Conservation (phyloP, 2,113 vertebrate species). For the Rhineura floridana region DNA sequence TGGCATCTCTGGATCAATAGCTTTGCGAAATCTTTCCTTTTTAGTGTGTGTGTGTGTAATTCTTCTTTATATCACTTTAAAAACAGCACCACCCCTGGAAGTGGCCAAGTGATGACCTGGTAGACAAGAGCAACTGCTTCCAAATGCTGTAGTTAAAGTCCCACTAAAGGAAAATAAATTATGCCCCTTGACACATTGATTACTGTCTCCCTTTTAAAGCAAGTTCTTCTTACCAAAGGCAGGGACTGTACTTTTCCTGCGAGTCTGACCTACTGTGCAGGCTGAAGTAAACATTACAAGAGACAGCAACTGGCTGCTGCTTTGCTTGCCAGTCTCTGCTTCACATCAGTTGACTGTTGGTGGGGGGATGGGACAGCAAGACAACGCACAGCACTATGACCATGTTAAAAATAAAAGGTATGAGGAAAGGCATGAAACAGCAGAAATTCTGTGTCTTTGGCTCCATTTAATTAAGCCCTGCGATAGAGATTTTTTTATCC, state of each 20-base stretch:
- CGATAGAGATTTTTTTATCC: not conserved
- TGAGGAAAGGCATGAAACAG: not conserved
- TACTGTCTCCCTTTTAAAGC: slow-evolving; percentile 3
- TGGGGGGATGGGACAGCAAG: not conserved
- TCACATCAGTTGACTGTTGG: not conserved
- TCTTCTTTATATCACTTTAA: slow-evolving; percentile 45
- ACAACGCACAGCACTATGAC: not conserved
- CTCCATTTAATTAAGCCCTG: not conserved
- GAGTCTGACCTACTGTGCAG: not conserved
- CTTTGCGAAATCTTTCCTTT: slow-evolving; percentile 42
- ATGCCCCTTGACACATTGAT: slow-evolving; percentile 32
- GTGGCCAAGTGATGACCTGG: slow-evolving; percentile 41
- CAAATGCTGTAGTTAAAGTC: slow-evolving; percentile 27
- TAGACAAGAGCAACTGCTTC: slow-evolving; percentile 29
- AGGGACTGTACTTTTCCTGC: not conserved
- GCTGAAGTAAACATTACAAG: not conserved
- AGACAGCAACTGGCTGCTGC: not conserved
- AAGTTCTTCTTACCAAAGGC: not conserved
- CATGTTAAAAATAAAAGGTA: not conserved
- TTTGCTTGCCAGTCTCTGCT: not conserved
- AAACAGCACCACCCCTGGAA: slow-evolving; percentile 34
- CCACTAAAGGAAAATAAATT: slow-evolving; percentile 22
- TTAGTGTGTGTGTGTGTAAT: slow-evolving; percentile 50
- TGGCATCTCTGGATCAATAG: slow-evolving; percentile 10
- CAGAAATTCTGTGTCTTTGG: not conserved